Evolutionary conservation across 1,140 invertebrate species (phyloP).

Genomic region (Macrosteles quadrilineatus): DNA sequence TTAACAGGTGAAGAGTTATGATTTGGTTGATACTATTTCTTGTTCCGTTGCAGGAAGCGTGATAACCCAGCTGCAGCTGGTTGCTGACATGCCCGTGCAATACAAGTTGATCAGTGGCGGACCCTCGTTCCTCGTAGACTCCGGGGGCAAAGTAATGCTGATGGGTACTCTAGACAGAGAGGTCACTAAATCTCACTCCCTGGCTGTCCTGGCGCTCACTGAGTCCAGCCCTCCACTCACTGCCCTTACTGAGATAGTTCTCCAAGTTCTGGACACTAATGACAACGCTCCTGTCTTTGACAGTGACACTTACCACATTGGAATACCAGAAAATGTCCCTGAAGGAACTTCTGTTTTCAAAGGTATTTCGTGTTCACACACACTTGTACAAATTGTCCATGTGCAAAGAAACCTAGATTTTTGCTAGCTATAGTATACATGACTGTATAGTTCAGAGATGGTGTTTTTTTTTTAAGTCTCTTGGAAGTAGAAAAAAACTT

Average conservation of each 20-base stretch:
- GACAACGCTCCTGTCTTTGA: constrained; percentile 88
- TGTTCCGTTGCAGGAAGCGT: constrained; percentile 60
- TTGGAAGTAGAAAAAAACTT: too few species aligned
- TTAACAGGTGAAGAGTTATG: too few species aligned
- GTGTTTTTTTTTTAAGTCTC: too few species aligned
- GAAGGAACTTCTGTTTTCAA: constrained; percentile 75
- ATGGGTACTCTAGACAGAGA: constrained; percentile 77
- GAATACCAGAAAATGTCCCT: constrained; percentile 79
- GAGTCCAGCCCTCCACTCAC: constrained; percentile 73
- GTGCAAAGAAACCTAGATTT: too few species aligned
- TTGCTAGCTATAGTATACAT: too few species aligned
- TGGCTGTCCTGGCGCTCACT: constrained; percentile 81
- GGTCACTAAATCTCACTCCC: constrained; percentile 65
- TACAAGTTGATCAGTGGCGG: constrained; percentile 68
- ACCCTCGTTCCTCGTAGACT: constrained; percentile 73
- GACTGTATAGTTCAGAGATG: too few species aligned
- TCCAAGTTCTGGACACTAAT: constrained; percentile 87
- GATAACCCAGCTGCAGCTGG: constrained; percentile 62
- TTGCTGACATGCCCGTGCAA: constrained; percentile 59
- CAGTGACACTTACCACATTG: constrained; percentile 74
- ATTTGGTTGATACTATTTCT: too few species aligned
- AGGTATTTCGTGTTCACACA: constrained; percentile 57
- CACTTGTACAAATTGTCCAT: too few species aligned
- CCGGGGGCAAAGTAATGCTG: constrained; percentile 70
- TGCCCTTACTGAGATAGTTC: constrained; percentile 69